Conservation (phyloP, 2,113 vertebrate genomes). For the Microcebus ravelobensis region DNA sequence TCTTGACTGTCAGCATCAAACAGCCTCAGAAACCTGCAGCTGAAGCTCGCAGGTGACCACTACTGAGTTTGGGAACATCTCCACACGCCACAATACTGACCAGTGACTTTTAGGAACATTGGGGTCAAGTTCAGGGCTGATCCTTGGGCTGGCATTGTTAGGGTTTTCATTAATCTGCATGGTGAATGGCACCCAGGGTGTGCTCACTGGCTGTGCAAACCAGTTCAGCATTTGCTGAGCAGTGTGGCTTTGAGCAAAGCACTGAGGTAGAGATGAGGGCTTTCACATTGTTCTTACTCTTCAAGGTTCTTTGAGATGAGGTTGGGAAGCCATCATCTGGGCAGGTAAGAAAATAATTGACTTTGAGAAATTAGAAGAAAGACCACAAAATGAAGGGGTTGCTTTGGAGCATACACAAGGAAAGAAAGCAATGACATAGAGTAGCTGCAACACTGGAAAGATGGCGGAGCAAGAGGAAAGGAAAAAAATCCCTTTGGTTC, state of each 20-base stretch:
- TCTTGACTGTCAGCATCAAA: not conserved
- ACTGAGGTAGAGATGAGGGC: not conserved
- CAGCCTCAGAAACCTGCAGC: not conserved
- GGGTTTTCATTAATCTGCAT: not conserved
- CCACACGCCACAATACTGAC: not conserved
- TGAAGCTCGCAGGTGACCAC: not conserved
- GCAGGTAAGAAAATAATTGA: not conserved
- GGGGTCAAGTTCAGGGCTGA: not conserved
- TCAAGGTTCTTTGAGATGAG: not conserved
- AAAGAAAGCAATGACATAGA: not conserved
- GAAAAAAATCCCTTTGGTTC: too few relatives aligned
- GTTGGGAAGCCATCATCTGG: not conserved
- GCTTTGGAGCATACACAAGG: not conserved
- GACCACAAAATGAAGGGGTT: not conserved
- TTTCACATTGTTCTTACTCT: not conserved
- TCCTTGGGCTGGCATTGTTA: not conserved
- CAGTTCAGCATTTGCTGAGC: not conserved
- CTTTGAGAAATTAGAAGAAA: not conserved
- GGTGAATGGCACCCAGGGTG: rapidly evolving
- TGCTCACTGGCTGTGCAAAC: too few relatives aligned
- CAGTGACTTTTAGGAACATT: not conserved
- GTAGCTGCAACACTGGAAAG: too few relatives aligned
- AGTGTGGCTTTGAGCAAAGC: not conserved
- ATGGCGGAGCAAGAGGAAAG: too few relatives aligned
- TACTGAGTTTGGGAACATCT: not conserved